Evolutionary conservation across 2,797 vertebrate genomes (phyloP).

Genomic region (Hafferia zeledoni): DNA sequence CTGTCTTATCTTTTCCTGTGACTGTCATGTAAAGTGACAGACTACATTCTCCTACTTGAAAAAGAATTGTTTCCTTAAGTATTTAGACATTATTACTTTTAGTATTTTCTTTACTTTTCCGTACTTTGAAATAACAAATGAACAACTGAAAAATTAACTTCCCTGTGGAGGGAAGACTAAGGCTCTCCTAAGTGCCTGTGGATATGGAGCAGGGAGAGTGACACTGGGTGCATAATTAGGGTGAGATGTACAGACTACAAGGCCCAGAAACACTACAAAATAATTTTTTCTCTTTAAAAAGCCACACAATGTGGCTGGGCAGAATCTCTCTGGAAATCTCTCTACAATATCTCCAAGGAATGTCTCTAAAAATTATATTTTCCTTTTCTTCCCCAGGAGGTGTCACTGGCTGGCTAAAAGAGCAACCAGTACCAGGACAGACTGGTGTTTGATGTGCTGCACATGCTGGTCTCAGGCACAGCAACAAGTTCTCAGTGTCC

Average conservation of each 20-base stretch:
- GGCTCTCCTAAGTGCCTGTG: neutral
- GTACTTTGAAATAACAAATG: neutral
- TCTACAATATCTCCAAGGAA: neutral
- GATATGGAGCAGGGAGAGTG: neutral
- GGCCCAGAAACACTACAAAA: neutral
- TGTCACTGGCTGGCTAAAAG: slow-evolving; percentile 42
- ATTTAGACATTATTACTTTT: neutral
- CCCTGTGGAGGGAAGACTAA: neutral
- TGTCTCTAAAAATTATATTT: neutral
- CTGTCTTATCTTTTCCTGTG: neutral
- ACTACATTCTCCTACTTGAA: neutral
- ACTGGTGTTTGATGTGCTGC: neutral
- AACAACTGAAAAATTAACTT: neutral
- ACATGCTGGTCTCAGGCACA: neutral
- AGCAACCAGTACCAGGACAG: neutral
- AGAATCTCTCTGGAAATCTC: neutral
- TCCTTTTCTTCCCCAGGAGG: slow-evolving; percentile 43
- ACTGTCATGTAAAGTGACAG: neutral
- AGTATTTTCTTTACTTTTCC: neutral
- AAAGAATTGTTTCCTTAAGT: neutral
- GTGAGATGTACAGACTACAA: neutral
- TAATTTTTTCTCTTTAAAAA: neutral
- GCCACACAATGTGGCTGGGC: neutral
- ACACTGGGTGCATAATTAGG: neutral
- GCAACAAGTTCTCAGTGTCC: neutral